Conservation (phyloP, 2,797 vertebrate genomes). For the Sebastes kiyomatsui region DNA sequence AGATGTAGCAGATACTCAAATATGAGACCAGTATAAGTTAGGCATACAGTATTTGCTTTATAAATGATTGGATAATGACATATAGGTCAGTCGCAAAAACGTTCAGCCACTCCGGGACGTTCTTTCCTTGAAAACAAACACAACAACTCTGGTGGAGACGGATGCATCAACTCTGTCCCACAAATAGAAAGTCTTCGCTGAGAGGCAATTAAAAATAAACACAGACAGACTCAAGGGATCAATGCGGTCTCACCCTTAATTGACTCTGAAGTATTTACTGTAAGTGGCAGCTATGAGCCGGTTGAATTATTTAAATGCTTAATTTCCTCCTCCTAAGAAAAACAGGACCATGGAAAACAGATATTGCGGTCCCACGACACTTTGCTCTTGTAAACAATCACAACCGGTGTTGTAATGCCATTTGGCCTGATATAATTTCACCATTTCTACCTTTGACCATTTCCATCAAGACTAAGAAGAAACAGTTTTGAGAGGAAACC, state of each 20-base stretch:
- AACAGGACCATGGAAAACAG: not conserved
- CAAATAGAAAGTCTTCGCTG: conserved; percentile 39
- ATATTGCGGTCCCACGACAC: not conserved
- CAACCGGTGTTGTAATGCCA: not conserved
- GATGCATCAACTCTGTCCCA: not conserved
- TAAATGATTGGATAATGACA: not conserved
- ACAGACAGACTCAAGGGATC: conserved; percentile 46
- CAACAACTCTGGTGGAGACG: not conserved
- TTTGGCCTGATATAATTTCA: not conserved
- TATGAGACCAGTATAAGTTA: not conserved
- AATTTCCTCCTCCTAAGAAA: not conserved
- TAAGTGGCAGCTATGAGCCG: conserved; percentile 31
- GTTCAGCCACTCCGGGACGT: not conserved
- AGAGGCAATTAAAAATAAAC: conserved; percentile 51
- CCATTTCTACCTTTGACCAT: not conserved
- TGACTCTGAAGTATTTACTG: conserved; percentile 47
- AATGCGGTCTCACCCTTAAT: conserved; percentile 37
- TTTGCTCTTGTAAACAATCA: not conserved
- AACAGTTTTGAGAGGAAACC: not conserved
- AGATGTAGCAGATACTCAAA: not conserved
- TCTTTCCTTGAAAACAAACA: not conserved
- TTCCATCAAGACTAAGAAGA: not conserved
- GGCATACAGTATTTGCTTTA: not conserved
- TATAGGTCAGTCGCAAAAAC: not conserved
- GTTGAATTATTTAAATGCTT: conserved; percentile 33